Conservation (phyloP, 2,888 invertebrate species). For the Andrena camellia region DNA sequence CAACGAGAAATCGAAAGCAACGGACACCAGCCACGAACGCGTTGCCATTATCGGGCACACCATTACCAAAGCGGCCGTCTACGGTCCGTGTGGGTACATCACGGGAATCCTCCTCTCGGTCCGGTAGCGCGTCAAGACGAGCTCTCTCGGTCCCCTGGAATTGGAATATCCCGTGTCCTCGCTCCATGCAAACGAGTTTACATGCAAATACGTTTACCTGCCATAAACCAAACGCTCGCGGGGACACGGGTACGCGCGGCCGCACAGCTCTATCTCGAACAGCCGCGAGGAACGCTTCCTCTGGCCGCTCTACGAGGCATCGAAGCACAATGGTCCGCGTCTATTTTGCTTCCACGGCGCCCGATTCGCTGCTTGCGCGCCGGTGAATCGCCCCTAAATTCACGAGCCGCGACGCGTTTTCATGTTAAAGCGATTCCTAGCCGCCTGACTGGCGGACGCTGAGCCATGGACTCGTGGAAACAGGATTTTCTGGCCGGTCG, state of each 20-base stretch:
- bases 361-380: not conserved
- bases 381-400: not conserved
- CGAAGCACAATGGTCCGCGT: not conserved
- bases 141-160: slow-evolving; percentile 57
- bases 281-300: slow-evolving; percentile 12
- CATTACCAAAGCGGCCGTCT: slow-evolving; percentile 42
- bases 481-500: slow-evolving; percentile 56
- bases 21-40: not conserved
- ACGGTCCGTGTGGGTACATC: slow-evolving; percentile 33
- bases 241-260: slow-evolving; percentile 44
- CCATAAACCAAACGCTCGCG: slow-evolving; percentile 66
- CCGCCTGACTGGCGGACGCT: slow-evolving; percentile 46
- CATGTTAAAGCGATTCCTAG: slow-evolving; percentile 13
- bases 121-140: slow-evolving; percentile 50
- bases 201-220: slow-evolving; percentile 72
- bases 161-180: slow-evolving; percentile 65
- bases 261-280: slow-evolving; percentile 37
- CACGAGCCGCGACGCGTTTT: slow-evolving; percentile 5
- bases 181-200: slow-evolving; percentile 69
- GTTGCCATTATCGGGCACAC: slow-evolving; percentile 35
- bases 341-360: slow-evolving; percentile 3
- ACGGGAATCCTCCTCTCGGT: slow-evolving; percentile 49
- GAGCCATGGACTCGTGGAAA: slow-evolving; percentile 53
- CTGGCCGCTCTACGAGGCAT: not conserved
- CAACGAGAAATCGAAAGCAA: slow-evolving; percentile 26